A percentile compares a stretch with the other conserved stretches of the same genome.
phyloP scores from a whole-genome alignment of 1,140 invertebrate species.

The Galleria mellonella region DNA sequence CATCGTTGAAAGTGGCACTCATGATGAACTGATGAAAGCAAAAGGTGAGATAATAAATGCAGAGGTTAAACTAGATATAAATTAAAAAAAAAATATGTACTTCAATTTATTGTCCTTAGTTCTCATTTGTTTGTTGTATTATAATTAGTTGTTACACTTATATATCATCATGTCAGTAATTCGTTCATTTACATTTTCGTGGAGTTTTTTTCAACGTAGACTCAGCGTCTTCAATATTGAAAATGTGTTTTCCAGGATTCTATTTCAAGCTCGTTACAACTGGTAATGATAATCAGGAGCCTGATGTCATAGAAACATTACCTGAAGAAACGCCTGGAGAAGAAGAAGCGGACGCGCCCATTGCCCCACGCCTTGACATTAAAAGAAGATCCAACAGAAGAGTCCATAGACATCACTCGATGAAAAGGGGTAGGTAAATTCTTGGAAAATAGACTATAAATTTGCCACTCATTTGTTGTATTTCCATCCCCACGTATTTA shows the following conservation, averaged over 20 bases:
- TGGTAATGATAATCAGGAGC: constrained; percentile 48
- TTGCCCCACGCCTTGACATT: constrained; percentile 31
- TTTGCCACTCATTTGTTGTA: not conserved
- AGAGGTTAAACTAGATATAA: too few species aligned
- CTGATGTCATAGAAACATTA: constrained; percentile 46
- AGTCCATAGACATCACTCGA: constrained; percentile 43
- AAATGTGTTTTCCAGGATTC: constrained; percentile 61
- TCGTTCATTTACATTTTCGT: too few species aligned
- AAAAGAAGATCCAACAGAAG: constrained; percentile 46
- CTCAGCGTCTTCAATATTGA: too few species aligned
- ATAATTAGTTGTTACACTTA: not conserved
- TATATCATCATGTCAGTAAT: not conserved
- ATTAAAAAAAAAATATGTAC: too few species aligned
- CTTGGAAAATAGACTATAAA: not conserved
- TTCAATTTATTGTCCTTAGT: too few species aligned
- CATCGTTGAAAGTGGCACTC: constrained; percentile 86
- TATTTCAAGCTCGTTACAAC: constrained; percentile 55
- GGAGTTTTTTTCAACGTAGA: too few species aligned
- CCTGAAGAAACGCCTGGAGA: constrained; percentile 39
- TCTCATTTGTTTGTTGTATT: too few species aligned
- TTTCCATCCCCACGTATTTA: too few species aligned
- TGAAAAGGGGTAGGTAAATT: constrained; percentile 38
- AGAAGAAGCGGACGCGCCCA: constrained; percentile 16
- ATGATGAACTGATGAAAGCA: constrained; percentile 84
- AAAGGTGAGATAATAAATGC: constrained; percentile 77